A percentile compares a stretch with the other conserved stretches of the same genome.
phyloP scores from a whole-genome alignment of 2,888 invertebrate genomes.

The Allacma fusca region DNA sequence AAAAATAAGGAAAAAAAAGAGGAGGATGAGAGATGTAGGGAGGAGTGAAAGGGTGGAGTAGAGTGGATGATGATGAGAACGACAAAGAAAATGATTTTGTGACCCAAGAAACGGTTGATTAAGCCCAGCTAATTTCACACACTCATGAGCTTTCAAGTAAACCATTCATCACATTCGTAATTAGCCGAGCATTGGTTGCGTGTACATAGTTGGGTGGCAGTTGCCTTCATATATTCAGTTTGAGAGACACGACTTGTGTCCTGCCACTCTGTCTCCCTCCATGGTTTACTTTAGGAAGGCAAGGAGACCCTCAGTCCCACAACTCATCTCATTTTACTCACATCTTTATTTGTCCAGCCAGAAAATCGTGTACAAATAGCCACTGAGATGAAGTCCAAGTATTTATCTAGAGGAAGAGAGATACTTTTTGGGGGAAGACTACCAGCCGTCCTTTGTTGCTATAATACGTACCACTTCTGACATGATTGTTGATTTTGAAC shows the following conservation, averaged over 20 bases:
- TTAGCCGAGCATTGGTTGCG: constrained; percentile 21
- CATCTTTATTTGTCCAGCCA: constrained; percentile 41
- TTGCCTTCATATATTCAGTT: not conserved
- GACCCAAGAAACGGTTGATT: constrained; percentile 41
- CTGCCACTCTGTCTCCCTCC: constrained; percentile 3
- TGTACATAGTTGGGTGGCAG: not conserved
- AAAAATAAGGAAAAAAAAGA: not conserved
- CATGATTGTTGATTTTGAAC: constrained; percentile 43
- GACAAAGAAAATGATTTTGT: constrained; percentile 43
- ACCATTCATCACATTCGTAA: constrained; percentile 47
- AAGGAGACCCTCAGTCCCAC: not conserved
- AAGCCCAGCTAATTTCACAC: constrained; percentile 44
- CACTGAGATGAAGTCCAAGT: not conserved
- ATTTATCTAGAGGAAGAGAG: not conserved
- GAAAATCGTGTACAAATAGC: constrained; percentile 4
- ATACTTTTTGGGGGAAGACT: not conserved
- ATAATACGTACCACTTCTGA: not conserved
- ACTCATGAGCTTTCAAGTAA: constrained; percentile 42
- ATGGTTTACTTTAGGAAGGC: not conserved
- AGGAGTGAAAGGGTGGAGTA: not conserved
- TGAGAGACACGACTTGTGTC: not conserved
- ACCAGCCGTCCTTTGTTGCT: not conserved
- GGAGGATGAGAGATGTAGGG: not conserved
- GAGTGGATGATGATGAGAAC: constrained; percentile 33
- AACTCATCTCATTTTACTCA: constrained; percentile 36